Conservation (phyloP, 2,113 vertebrate genomes). For the Etheostoma cragini region DNA sequence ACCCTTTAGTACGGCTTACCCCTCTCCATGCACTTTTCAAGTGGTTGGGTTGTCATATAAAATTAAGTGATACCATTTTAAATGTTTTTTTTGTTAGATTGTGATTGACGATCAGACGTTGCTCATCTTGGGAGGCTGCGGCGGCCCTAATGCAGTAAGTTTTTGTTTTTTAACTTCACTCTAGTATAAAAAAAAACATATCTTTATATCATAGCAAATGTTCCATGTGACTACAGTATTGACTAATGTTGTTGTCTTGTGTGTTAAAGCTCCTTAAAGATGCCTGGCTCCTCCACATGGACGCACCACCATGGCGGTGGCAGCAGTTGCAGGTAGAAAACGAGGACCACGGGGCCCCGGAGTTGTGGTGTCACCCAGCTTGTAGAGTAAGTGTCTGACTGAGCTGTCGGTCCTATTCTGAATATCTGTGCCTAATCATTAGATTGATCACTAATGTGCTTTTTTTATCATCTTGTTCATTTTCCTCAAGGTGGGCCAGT, state of each 20-base stretch:
- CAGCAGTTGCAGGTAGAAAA: constrained; percentile 97
- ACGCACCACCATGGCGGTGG: constrained; percentile 89
- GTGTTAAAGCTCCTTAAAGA: constrained; percentile 93
- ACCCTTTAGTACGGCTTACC: neutral
- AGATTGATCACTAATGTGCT: neutral
- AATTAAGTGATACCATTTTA: neutral
- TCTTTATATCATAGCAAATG: neutral
- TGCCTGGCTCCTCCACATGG: constrained; percentile 96
- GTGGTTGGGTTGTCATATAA: neutral
- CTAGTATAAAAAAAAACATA: neutral
- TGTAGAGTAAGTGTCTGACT: constrained; percentile 87
- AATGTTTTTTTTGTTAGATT: constrained; percentile 83
- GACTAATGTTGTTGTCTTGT: constrained; percentile 5
- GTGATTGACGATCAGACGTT: constrained; percentile 93
- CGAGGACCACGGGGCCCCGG: constrained; percentile 95
- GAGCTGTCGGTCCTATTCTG: neutral
- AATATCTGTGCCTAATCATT: neutral
- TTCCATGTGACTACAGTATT: neutral
- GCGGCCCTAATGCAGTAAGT: constrained; percentile 97
- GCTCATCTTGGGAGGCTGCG: constrained; percentile 95
- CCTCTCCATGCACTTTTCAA: neutral
- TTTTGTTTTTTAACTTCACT: neutral
- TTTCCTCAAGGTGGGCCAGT: constrained; percentile 91
- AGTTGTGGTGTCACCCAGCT: constrained; percentile 98
- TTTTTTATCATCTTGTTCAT: constrained; percentile 1